These are phyloP conservation scores for Coranthus polyacanthus DNA, from an alignment of 2,797 vertebrate genomes.

Conservation along the genomic window DNA sequence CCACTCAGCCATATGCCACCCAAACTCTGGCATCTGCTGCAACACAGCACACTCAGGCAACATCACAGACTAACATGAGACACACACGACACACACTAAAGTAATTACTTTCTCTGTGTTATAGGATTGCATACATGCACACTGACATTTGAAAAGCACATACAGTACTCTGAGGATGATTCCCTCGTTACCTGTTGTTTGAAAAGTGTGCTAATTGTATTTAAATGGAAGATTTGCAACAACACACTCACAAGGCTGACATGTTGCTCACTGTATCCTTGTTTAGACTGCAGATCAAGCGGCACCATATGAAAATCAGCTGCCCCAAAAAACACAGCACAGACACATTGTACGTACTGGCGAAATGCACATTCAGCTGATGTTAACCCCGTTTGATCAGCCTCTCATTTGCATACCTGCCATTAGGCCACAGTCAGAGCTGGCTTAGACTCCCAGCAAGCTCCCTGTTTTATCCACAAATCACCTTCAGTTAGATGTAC, in stretches of 20 bases:
- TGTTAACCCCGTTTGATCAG: slow-evolving; percentile 74
- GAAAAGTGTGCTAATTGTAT: slow-evolving; percentile 30
- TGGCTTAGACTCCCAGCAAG: slow-evolving; percentile 35
- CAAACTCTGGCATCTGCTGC: slow-evolving; percentile 79
- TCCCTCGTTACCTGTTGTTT: slow-evolving; percentile 70
- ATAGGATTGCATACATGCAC: slow-evolving; percentile 29
- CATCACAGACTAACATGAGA: slow-evolving; percentile 43
- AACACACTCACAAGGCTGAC: slow-evolving; percentile 11
- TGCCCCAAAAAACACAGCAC: slow-evolving; percentile 56
- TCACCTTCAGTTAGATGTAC: not conserved
- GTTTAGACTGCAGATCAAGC: slow-evolving; percentile 72
- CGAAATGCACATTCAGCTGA: slow-evolving; percentile 83
- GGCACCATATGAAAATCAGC: too few relatives aligned
- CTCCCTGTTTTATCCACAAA: slow-evolving; percentile 16
- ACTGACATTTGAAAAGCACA: not conserved
- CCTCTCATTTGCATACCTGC: slow-evolving; percentile 68
- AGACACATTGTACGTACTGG: slow-evolving; percentile 3
- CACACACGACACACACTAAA: slow-evolving; percentile 26
- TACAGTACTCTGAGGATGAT: not conserved
- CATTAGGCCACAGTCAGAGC: slow-evolving; percentile 59
- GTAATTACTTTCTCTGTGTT: slow-evolving; percentile 38
- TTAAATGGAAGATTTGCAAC: slow-evolving; percentile 34
- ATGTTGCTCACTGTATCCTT: slow-evolving; percentile 13
- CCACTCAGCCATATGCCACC: slow-evolving; percentile 80
- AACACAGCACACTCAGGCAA: slow-evolving; percentile 30